Conservation (phyloP, 2,888 invertebrate genomes). For the Polyommatus iphigenia region DNA sequence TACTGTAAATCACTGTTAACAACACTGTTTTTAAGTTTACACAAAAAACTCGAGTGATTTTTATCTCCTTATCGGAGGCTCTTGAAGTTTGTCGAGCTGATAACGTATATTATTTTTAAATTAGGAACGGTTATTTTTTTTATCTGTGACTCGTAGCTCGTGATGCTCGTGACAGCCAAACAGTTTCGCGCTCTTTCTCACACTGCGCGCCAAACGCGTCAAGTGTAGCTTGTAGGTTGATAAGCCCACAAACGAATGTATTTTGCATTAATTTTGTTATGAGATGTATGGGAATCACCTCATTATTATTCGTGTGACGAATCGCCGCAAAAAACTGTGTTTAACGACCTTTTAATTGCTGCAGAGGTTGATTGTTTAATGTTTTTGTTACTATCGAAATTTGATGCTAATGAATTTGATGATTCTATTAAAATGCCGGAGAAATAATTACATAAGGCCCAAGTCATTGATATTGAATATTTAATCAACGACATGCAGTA, state of each 20-base stretch:
- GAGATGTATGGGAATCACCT: conserved; percentile 25
- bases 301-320: conserved; percentile 19
- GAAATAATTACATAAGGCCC: not conserved
- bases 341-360: conserved; percentile 17
- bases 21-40: conserved; percentile 2
- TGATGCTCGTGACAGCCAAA: conserved; percentile 13
- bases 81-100: conserved; percentile 39
- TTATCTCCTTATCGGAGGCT: conserved; percentile 35
- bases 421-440: not conserved
- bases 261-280: conserved; percentile 36
- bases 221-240: conserved; percentile 42
- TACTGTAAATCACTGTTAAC: not conserved
- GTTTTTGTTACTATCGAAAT: not conserved
- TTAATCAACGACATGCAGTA: too few species aligned
- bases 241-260: conserved; percentile 42
- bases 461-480: not conserved
- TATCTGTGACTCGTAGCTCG: conserved; percentile 38
- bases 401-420: not conserved
- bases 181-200: conserved; percentile 43
- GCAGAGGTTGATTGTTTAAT: not conserved
- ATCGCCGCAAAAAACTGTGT: conserved; percentile 10
- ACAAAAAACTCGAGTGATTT: conserved; percentile 15
- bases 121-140: conserved; percentile 36
- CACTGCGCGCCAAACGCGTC: conserved; percentile 44
- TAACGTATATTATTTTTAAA: conserved; percentile 24